Percentiles rank a stretch among this genome's conserved stretches.
Evolutionary conservation across 2,888 invertebrate species (phyloP).

Genomic region (Siphonodentalium dalli): DNA sequence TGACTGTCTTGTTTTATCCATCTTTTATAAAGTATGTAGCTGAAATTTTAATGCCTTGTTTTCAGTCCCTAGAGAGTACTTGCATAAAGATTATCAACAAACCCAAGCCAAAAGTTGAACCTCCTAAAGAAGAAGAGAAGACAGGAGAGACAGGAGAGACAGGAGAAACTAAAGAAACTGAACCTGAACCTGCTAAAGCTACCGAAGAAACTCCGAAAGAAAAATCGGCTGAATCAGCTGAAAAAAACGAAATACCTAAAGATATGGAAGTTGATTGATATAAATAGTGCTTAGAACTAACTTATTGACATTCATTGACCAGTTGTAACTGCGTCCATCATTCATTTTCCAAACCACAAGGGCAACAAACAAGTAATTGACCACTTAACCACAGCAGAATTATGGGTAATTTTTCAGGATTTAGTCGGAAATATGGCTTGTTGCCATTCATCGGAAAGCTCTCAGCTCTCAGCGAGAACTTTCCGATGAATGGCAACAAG

Average conservation of each 20-base stretch:
- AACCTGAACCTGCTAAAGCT: conserved; percentile 10
- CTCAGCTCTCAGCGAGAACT: too few relatives aligned
- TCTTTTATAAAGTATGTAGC: not conserved
- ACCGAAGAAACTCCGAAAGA: conserved; percentile 2
- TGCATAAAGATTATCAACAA: conserved; percentile 82
- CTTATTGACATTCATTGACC: too few relatives aligned
- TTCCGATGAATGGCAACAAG: too few relatives aligned
- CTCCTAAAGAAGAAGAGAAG: conserved; percentile 61
- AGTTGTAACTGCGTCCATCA: too few relatives aligned
- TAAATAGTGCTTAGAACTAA: too few relatives aligned
- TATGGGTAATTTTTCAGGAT: too few relatives aligned
- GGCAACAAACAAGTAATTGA: too few relatives aligned
- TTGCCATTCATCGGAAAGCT: too few relatives aligned
- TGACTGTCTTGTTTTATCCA: not conserved
- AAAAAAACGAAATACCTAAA: conserved; percentile 24
- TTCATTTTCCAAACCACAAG: too few relatives aligned
- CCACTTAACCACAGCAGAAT: too few relatives aligned
- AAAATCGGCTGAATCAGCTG: conserved; percentile 7
- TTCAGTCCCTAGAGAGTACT: conserved; percentile 69
- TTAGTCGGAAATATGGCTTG: too few relatives aligned
- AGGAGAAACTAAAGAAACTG: conserved; percentile 19
- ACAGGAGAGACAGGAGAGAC: conserved; percentile 31
- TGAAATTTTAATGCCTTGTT: conserved; percentile 21
- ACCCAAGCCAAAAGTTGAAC: conserved; percentile 90
- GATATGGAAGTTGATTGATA: conserved; percentile 60